Base-by-base conservation (phyloP, 92 coral and sea anemone genomes). In the Epizoanthus stellaris region DNA sequence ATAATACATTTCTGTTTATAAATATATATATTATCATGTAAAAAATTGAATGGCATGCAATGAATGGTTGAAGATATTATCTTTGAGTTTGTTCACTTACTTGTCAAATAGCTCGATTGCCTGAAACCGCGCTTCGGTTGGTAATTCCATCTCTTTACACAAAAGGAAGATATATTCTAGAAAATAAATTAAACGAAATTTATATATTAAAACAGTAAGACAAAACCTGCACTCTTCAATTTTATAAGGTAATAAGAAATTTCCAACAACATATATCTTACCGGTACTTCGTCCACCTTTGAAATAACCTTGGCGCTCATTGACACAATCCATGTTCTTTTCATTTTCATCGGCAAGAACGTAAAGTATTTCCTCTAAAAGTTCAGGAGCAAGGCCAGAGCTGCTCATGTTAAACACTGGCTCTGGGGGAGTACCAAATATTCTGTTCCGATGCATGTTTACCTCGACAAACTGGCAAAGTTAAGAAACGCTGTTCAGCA, bases 351-450 rank as follows among this genome's bases (percentile, higher is more conserved):
- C 99, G 14, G 99, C 99, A 81, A 97, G 92, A 65, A 88, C 93
- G 69, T 94, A 95, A 73, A 97, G 90, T 34, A 93, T 85, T 87
- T 97, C 99, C 77, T 97, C 99, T 17, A 97, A 94, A 71, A 97
- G 90, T 73, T 93, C 95, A 30, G 99, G 90, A 13, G 98, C 82
- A 82, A 97, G 83, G 54, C 99, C 93, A 42, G 95, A 94, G 47
- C 89, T 56, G 85, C 75, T 86, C 98, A 92, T 92, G 84, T 97
- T 97, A 93, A 97, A 97, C 57, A 97, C 92, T 19, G 99, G 99
- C 68, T 97, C 99, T n/a, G 99, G 98, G 6, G 99, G 99, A 68
- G 99, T 97, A 60, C 99, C 99, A 80, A 97, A 97, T 73, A 97
- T 97, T 82, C 95, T 87, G 64, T 77, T 94, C 67, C 87, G 93